phyloP scores from a whole-genome alignment of 2,888 invertebrate species.

The Apodemia hepburni region DNA sequence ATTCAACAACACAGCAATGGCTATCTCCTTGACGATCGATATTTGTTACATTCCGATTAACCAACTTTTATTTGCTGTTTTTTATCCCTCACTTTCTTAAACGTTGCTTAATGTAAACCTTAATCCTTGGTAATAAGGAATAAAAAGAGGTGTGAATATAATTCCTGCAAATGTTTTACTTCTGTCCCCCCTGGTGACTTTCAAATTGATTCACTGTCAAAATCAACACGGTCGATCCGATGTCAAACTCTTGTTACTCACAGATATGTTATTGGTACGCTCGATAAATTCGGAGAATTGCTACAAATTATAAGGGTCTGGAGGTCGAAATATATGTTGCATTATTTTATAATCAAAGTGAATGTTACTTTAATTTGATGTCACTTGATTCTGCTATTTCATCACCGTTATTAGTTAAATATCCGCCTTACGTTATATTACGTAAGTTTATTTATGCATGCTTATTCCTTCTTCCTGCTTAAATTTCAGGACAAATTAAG shows the following conservation, averaged over 20 bases:
- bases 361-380: no score
- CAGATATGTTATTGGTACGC: conserved; percentile 48
- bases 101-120: conserved; percentile 37
- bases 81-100: conserved; percentile 29
- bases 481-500: no score
- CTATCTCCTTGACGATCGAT: conserved; percentile 71
- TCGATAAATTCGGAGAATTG: neutral
- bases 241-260: conserved; percentile 65
- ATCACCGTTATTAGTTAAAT: no score
- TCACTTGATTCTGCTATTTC: no score
- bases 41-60: conserved; percentile 65
- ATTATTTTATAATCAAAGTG: no score
- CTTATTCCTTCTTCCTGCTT: no score
- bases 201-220: conserved; percentile 72
- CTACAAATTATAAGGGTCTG: neutral
- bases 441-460: no score
- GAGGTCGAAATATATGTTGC: conserved; percentile 1
- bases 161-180: neutral
- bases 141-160: conserved; percentile 1
- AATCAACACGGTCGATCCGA: conserved; percentile 59
- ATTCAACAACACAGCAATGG: conserved; percentile 65
- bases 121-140: conserved; percentile 31
- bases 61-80: conserved; percentile 44
- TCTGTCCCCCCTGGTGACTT: conserved; percentile 40
- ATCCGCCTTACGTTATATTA: no score